phyloP scores from a whole-genome alignment of 2,113 vertebrate species.

The Rhadina sibilatrix region DNA sequence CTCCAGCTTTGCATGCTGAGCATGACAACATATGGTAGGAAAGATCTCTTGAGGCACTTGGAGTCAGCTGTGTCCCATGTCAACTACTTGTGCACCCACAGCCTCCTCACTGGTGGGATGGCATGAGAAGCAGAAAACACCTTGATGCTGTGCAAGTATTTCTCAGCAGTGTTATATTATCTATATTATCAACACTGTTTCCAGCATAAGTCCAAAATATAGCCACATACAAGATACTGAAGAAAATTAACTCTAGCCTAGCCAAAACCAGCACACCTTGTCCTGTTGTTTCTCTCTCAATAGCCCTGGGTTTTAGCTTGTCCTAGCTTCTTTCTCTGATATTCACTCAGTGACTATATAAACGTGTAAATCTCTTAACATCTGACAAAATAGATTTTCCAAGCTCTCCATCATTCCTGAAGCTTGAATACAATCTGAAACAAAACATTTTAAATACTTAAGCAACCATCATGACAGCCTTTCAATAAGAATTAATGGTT shows the following conservation, averaged over 20 bases:
- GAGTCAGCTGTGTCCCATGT: background rate
- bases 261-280: background rate
- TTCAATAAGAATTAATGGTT: background rate
- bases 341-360: background rate
- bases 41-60: background rate
- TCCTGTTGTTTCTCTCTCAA: background rate
- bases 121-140: background rate
- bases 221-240: background rate
- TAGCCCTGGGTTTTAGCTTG: background rate
- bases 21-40: background rate
- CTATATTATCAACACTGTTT: background rate
- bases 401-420: background rate
- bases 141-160: background rate
- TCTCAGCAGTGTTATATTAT: background rate
- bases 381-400: background rate
- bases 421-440: background rate
- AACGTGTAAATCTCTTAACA: background rate
- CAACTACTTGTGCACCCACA: background rate
- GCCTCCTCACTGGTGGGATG: background rate
- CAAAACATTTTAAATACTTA: background rate
- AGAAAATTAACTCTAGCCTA: background rate
- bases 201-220: background rate
- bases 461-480: background rate
- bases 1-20: background rate
- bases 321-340: background rate